Base-by-base conservation (phyloP, 30 jellyfish, hydroid and myxozoan genomes). In the Turritopsis dohrnii region DNA sequence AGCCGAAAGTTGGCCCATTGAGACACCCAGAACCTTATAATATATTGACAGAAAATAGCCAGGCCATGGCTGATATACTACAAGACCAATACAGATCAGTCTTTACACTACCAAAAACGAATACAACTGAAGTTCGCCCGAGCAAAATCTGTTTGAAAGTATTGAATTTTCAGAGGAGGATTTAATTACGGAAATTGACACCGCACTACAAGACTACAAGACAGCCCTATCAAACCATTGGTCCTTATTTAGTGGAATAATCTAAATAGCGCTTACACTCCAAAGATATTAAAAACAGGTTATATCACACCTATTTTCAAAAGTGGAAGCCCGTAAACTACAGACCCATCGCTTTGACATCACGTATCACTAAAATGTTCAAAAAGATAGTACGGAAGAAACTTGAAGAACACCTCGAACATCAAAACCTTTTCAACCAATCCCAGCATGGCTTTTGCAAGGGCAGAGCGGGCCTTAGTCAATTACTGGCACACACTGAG, bases 261-360 rank as follows among this genome's bases (percentile, higher is more conserved):
- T 23, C 21, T 60, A 18, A 23, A 60, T 0, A 60, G 21, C 19
- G 73, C 0, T 60, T 60, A 18, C 73, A 60, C 73, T 0, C 0
- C 73, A 0, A 28, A 25, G 24, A 29, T 25, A 0, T 28, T 65
- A 0, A 22, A 65, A 17, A 9, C 87, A 18, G 28, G 87, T 0
- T 19, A 21, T 0, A 29, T 81, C 16, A 65, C 85, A 25, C 20
- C 0, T 20, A 0, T 0, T 17, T 31, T 81, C 20, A 81, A 53
- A 65, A 1, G 16, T 65, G 73, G 81, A n/a, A 16, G 27, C 66
- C 86, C 0, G 71, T 19, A 19, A 81, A 81, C 84, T 81, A 81
- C 84, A 22, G 85, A 0, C 88, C 86, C 0, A 84, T 81, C 16
- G 86, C 85, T 16, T 66, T 81, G 19, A 81, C 85, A 29, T 81